Evolutionary conservation across 2,888 invertebrate genomes (phyloP).

Genomic region (Cyclophora punctaria): DNA sequence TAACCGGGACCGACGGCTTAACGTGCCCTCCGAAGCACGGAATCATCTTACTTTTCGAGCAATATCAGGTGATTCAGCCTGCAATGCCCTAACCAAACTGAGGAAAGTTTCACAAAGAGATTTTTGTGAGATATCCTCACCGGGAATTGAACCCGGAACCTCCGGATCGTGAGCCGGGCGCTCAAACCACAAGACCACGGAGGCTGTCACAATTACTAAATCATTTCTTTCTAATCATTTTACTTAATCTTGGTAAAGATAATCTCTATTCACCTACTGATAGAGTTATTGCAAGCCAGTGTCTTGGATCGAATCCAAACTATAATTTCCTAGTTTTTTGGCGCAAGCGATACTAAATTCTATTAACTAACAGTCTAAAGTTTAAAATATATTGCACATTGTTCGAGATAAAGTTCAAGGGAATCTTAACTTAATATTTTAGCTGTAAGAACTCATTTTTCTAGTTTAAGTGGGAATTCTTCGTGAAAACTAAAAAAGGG

Average conservation of each 20-base stretch:
- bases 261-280: slow-evolving; percentile 45
- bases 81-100: no score
- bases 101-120: no score
- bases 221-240: slow-evolving; percentile 6
- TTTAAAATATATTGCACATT: slow-evolving; percentile 24
- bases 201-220: no score
- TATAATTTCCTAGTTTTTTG: slow-evolving; percentile 9
- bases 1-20: no score
- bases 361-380: slow-evolving; percentile 21
- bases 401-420: slow-evolving; percentile 13
- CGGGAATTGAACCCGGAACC: no score
- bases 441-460: slow-evolving; percentile 9
- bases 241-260: slow-evolving; percentile 20
- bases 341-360: slow-evolving; percentile 27
- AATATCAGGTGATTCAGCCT: no score
- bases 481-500: no score
- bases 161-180: no score
- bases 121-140: no score
- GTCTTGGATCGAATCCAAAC: slow-evolving; percentile 44
- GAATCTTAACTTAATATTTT: slow-evolving; percentile 14
- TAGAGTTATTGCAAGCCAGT: slow-evolving; percentile 51
- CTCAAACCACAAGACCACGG: no score
- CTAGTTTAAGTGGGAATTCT: not conserved
- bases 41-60: no score
- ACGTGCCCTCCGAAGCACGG: no score